A percentile compares a stretch with the other conserved stretches of the same genome.
Conservation (phyloP, 2,888 invertebrate species). For the Tachina lurida region DNA sequence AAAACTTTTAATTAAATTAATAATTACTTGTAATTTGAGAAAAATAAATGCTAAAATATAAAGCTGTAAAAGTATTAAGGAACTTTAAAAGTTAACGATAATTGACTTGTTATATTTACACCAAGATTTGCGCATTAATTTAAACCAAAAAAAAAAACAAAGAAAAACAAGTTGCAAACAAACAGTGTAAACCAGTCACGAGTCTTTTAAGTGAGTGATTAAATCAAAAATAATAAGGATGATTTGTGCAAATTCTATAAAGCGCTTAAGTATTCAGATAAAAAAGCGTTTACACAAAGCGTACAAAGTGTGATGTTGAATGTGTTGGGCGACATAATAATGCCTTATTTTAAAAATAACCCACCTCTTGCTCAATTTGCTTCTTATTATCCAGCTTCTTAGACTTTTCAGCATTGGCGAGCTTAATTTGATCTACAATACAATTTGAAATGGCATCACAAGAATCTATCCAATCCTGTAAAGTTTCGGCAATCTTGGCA, state of each 20-base stretch:
- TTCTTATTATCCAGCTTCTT: slow-evolving; percentile 90
- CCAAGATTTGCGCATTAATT: slow-evolving; percentile 22
- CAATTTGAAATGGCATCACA: slow-evolving; percentile 95
- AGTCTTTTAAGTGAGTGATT: neutral
- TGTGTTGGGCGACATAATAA: too few species aligned
- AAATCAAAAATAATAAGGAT: neutral
- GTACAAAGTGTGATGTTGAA: neutral
- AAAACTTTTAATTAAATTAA: slow-evolving; percentile 68
- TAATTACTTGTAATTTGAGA: slow-evolving; percentile 58
- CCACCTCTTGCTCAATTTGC: slow-evolving; percentile 93
- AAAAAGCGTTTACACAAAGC: neutral
- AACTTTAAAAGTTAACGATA: slow-evolving; percentile 30
- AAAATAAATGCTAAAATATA: slow-evolving; percentile 24
- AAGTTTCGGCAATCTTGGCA: slow-evolving; percentile 89
- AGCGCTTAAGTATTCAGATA: neutral
- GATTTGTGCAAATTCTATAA: neutral
- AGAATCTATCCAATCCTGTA: slow-evolving; percentile 94
- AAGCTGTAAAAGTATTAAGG: slow-evolving; percentile 24
- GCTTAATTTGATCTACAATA: slow-evolving; percentile 93
- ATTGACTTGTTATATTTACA: slow-evolving; percentile 9
- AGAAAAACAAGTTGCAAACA: neutral
- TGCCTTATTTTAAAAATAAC: slow-evolving; percentile 52
- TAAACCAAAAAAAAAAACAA: neutral
- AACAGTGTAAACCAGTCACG: neutral
- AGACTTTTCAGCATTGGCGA: slow-evolving; percentile 94